Base-by-base conservation (phyloP, 2,797 vertebrate species). In the Poecilia wingei region DNA sequence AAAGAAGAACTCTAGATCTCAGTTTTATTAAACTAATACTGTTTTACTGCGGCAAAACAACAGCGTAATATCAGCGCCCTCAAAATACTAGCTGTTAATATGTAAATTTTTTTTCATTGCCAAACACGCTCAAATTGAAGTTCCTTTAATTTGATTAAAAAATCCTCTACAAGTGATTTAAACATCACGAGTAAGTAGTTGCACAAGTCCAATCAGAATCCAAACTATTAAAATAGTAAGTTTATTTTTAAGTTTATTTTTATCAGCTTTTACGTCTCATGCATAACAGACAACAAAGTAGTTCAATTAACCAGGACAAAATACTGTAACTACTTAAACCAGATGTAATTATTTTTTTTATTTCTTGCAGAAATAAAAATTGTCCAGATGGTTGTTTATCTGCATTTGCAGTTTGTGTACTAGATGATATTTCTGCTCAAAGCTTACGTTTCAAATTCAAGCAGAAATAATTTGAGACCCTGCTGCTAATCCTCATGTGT, bases 381-480 rank as follows among this genome's bases (percentile, higher is more conserved):
- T 14, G 49, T 51, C 72, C 72, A 72, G 20, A 14, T 22, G 13
- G 57, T 1, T 0, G 5, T 18, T 57, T 3, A n/a, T 70, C 43
- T 82, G 69, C n/a, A 3, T 79, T 66, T 61, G 69, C 22, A 1
- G 72, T 82, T 83, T 55, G 66, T 79, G 55, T 59, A 33, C 10
- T 7, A 2, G 14, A 33, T 47, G 22, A 20, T 57, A 73, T 43
- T 83, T 41, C 22, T 82, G 79, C 73, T 80, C 2, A 85, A 8
- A 64, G 79, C 75, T 79, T 80, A 68, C 75, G 39, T 86, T 90
- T 88, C 72, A 89, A 87, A 83, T 78, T 71, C 59, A 45, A n/a
- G 36, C 16, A 80, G 55, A 82, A 39, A 85, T 82, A 84, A 79
- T 89, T 80, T 10, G 55, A 86, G 71, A 81, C 82, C 25, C 59